These are phyloP conservation scores for Troides aeacus DNA, from an alignment of 2,888 invertebrate species.

Conservation along the genomic window DNA sequence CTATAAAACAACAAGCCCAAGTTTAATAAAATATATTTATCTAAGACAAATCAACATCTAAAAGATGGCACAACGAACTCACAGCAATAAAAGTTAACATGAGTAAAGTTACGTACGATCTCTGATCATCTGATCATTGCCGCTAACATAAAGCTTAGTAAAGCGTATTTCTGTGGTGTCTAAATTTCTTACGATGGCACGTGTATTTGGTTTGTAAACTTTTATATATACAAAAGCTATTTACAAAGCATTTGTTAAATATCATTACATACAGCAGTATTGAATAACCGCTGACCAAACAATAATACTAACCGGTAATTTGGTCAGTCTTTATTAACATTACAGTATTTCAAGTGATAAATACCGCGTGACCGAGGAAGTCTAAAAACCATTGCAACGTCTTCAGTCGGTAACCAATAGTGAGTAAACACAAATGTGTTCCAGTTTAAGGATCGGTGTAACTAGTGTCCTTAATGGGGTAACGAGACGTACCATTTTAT, in stretches of 20 bases:
- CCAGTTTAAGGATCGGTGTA: too few relatives aligned
- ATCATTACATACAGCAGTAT: constrained; percentile 19
- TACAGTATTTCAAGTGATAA: not conserved
- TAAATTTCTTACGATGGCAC: constrained; percentile 59
- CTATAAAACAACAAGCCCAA: not conserved
- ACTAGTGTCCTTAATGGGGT: too few relatives aligned
- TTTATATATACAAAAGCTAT: constrained; percentile 46
- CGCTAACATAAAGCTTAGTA: constrained; percentile 58
- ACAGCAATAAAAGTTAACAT: constrained; percentile 43
- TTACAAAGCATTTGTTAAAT: constrained; percentile 39
- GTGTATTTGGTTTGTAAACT: constrained; percentile 58
- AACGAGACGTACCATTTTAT: too few relatives aligned
- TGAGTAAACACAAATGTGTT: too few relatives aligned
- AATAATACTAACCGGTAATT: constrained; percentile 5
- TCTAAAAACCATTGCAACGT: too few relatives aligned
- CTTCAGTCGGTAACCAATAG: too few relatives aligned
- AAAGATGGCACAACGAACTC: constrained; percentile 72
- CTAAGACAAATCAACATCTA: constrained; percentile 28
- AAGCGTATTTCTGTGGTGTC: constrained; percentile 44
- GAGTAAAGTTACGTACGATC: constrained; percentile 35
- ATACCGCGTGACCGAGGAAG: not conserved
- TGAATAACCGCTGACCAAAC: not conserved
- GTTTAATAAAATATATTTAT: constrained; percentile 12
- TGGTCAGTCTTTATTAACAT: not conserved
- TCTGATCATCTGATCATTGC: constrained; percentile 31